Base-by-base conservation (phyloP, 1,140 invertebrate genomes). In the Atta cephalotes region DNA sequence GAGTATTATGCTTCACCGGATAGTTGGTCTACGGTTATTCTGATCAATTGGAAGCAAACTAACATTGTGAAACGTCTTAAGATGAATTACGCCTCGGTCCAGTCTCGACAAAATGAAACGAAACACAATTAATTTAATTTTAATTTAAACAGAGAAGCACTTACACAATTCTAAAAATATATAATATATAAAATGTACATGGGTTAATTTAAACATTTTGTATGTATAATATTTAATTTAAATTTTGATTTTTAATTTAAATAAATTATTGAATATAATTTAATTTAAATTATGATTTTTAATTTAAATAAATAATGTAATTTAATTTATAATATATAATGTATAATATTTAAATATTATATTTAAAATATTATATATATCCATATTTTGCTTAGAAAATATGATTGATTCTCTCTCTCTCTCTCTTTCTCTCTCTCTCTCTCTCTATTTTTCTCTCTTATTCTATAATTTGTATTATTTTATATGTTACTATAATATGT, bases 21-120 rank as follows among this genome's bases (percentile, higher is more conserved):
- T 84, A 76, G 80, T 51, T 84, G 68, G 68, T 74, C 80, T 62
- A 74, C 70, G 80, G 85, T 80, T 68, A 80, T 35, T 63, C 51
- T 25, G 25, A 66, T 86, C 80, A 84, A 84, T 84, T 49, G 80
- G 70, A 74, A 82, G 16, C 35, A 53, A 45, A 31, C 53, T 25
- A 80, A 70, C 49, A 7, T 80, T 68, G 62, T 14, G 28, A 62
- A 63, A 56, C 51, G 65, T 56, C 21, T 18, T 14, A 35, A 56
- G 31, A 81, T 70, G 65, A 14, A 39, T 25, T 28, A n/a, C 63
- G 31, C 5, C 51, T 25, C 21, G n/a, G 28, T 16, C 18, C 18
- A 51, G 18, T 66, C 66, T 79, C 4, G 25, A 63, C 60, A 14
- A 45, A 10, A n/a, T n/a, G n/a, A n/a, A n/a, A n/a, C 6, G 21